phyloP scores from a whole-genome alignment of 64 coral and sea anemone species.

The Exaiptasia diaphana region DNA sequence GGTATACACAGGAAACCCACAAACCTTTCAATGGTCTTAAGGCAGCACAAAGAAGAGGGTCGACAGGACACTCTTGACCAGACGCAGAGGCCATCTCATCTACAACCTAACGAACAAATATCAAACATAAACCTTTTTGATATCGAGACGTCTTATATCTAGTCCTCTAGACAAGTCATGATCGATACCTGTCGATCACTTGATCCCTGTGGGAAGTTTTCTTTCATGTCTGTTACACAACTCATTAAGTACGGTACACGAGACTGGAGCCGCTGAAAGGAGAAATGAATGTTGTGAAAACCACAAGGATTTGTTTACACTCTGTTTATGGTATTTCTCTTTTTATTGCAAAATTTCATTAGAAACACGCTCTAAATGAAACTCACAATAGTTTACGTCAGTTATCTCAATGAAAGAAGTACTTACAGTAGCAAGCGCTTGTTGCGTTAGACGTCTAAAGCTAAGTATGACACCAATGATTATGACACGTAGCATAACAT shows the following conservation, averaged over 20 bases:
- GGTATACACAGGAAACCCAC: no score
- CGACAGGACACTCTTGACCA: conserved; percentile 59
- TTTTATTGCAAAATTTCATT: background rate
- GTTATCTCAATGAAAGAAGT: background rate
- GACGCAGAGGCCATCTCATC: conserved; percentile 94
- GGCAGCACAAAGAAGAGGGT: conserved; percentile 70
- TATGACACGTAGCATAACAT: conserved; percentile 70
- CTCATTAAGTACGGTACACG: conserved; percentile 88
- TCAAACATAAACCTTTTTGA: background rate
- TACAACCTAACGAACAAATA: conserved; percentile 40
- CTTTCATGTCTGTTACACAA: conserved; percentile 79
- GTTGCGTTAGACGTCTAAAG: conserved; percentile 80
- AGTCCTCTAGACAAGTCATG: background rate
- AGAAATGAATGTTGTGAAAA: no score
- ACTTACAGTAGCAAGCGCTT: conserved; percentile 79
- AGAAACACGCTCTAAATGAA: background rate
- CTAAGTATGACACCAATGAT: conserved; percentile 91
- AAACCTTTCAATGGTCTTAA: conserved; percentile 73
- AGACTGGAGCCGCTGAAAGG: conserved; percentile 49
- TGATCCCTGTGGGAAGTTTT: conserved; percentile 71
- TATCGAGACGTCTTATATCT: background rate
- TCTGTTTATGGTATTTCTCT: no score
- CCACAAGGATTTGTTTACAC: no score
- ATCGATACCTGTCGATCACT: conserved; percentile 72
- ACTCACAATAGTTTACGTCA: background rate